Base-by-base conservation (phyloP, 2,113 vertebrate species). In the Willisornis vidua region DNA sequence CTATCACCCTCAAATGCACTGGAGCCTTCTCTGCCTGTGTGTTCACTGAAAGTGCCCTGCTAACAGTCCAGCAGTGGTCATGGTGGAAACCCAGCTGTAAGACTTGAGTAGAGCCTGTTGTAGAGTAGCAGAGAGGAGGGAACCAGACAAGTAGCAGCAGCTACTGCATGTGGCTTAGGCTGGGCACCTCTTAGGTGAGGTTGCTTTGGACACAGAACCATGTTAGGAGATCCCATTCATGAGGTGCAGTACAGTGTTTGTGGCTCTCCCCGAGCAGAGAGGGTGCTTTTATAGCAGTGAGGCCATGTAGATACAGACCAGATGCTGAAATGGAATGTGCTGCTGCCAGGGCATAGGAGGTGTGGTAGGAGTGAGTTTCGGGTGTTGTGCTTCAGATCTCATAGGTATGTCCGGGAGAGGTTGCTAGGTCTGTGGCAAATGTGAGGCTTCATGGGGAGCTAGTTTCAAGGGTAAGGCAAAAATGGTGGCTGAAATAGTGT, bases 401-500 rank as follows among this genome's bases (percentile, higher is more conserved):
- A 6, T 14, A 37, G 19, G 5, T 70, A 5, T 19, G n/a, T 67
- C 39, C 0, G 0, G 12, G 20, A 43, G 57, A 71, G 48, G 5
- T 75, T 84, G 29, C 48, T 55, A 31, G 26, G 61, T 78, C 49
- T 75, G 66, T 7, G 33, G 48, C 43, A 87, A 58, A 58, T 35
- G 6, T 33, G 52, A 63, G 15, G 18, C 5, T 22, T 39, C 26
- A 2, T 43, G 14, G 33, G 19, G 26, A 65, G 43, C 46, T 17
- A 25, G 3, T 79, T 93, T 52, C 13, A 57, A 58, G 19, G 3
- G 12, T 12, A 73, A 20, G 10, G 26, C 57, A 89, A 70, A 75
- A 87, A 19, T 52, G 14, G 35, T 37, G 48, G 17, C 76, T 87
- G 61, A 16, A 51, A 11, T 58, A 31, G 4, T 49, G 6, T 82